Percentiles rank a stretch among this genome's conserved stretches.
phyloP scores from a whole-genome alignment of 2,797 vertebrate species.

The Hoplostethus atlanticus region DNA sequence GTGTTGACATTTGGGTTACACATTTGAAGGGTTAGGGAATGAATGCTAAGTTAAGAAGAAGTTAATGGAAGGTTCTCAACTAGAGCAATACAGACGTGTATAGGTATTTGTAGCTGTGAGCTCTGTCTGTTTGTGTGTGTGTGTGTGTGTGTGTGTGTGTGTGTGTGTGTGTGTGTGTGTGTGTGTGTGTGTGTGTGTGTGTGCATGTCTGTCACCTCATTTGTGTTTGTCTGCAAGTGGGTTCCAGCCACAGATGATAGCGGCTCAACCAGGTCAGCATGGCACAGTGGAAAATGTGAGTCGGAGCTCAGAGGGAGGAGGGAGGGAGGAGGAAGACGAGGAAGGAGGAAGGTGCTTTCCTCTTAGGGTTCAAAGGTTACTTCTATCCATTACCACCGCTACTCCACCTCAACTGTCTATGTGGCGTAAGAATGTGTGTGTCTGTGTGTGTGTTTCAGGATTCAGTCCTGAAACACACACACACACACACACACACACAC shows the following conservation, averaged over 20 bases:
- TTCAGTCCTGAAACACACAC: too few species aligned
- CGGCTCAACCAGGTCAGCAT: conserved; percentile 48
- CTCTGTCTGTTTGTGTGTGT: not conserved
- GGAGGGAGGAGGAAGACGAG: conserved; percentile 38
- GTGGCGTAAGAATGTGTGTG: conserved; percentile 25
- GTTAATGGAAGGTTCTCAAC: too few species aligned
- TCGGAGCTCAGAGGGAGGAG: conserved; percentile 19
- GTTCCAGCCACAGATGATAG: conserved; percentile 55
- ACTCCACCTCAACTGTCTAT: conserved; percentile 46
- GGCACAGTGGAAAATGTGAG: conserved; percentile 77
- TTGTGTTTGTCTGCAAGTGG: conserved; percentile 10
- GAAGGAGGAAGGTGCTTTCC: conserved; percentile 69
- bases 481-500: too few species aligned
- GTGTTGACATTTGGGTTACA: too few species aligned
- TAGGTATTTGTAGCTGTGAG: not conserved
- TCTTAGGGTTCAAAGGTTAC: conserved; percentile 73
- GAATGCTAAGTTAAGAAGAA: too few species aligned
- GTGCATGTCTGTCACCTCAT: not conserved
- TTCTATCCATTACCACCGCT: conserved; percentile 71
- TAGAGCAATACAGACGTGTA: not conserved
- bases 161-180: conserved; percentile 3
- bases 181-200: conserved; percentile 13
- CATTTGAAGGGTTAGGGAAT: too few species aligned
- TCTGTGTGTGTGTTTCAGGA: not conserved
- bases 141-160: conserved; percentile 3